A percentile compares a stretch with the other conserved stretches of the same genome.
Conservation (phyloP, 1,140 invertebrate genomes). For the Centruroides sculpturatus region DNA sequence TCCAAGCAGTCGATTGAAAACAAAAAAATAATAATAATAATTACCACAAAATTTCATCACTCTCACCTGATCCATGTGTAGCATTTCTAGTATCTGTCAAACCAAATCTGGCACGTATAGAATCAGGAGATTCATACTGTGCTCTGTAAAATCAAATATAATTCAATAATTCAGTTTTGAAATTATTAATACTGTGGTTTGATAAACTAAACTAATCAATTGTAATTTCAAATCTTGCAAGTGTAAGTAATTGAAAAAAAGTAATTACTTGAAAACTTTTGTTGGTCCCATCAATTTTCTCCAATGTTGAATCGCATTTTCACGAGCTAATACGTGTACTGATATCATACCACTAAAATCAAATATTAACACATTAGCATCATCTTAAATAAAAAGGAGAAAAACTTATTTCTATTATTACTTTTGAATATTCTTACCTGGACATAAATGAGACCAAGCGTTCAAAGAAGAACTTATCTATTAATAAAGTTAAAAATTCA, state of each 20-base stretch:
- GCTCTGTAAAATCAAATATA: slow-evolving; percentile 38
- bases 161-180: no score
- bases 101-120: slow-evolving; percentile 65
- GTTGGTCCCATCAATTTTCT: slow-evolving; percentile 72
- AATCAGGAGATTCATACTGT: slow-evolving; percentile 55
- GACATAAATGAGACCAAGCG: slow-evolving; percentile 70
- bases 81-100: slow-evolving; percentile 84
- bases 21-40: no score
- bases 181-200: no score
- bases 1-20: no score
- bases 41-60: neutral
- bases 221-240: no score
- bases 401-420: slow-evolving; percentile 2
- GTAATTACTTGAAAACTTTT: slow-evolving; percentile 41
- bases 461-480: slow-evolving; percentile 70
- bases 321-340: slow-evolving; percentile 54
- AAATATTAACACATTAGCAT: neutral
- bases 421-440: slow-evolving; percentile 37
- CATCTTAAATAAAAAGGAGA: slow-evolving; percentile 1
- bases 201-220: no score
- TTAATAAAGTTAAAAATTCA: slow-evolving; percentile 1
- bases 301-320: slow-evolving; percentile 64
- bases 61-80: slow-evolving; percentile 68
- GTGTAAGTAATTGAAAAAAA: neutral
- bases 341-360: slow-evolving; percentile 60